Percentiles rank a stretch among this genome's conserved stretches.
Conservation (phyloP, 2,888 invertebrate genomes). For the Cerastis rubricosa region DNA sequence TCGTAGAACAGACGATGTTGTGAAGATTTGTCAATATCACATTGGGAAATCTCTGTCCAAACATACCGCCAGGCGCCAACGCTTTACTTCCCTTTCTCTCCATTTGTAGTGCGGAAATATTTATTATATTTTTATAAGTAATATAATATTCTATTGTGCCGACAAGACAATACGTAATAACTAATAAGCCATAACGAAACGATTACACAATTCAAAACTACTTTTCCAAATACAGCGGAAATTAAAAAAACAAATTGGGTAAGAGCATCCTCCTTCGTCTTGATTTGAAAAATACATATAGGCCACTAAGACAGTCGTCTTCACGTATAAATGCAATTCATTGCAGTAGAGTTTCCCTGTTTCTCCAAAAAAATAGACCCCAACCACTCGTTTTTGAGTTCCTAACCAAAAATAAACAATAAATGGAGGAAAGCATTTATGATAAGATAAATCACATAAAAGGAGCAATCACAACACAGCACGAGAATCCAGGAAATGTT, state of each 20-base stretch:
- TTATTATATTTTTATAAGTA: slow-evolving; percentile 40
- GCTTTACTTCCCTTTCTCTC: slow-evolving; percentile 48
- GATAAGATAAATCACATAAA: neutral
- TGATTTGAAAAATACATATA: too few species aligned
- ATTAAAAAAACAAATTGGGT: too few species aligned
- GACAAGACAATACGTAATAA: slow-evolving; percentile 11
- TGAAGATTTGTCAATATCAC: slow-evolving; percentile 14
- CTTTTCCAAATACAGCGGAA: neutral
- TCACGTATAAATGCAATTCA: neutral
- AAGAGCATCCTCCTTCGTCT: too few species aligned
- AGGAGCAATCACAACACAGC: neutral
- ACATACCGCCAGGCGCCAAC: slow-evolving; percentile 18
- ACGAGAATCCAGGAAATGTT: neutral
- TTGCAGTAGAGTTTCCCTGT: neutral
- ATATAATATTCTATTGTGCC: slow-evolving; percentile 22
- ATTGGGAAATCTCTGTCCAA: slow-evolving; percentile 29
- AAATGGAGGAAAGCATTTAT: too few species aligned
- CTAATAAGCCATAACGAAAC: slow-evolving; percentile 13
- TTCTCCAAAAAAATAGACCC: neutral
- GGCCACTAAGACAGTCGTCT: too few species aligned
- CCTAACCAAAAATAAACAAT: too few species aligned
- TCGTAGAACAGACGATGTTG: neutral
- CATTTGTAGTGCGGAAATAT: slow-evolving; percentile 44
- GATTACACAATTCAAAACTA: neutral
- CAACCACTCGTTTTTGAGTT: too few species aligned